Evolutionary conservation across 2,797 vertebrate species (phyloP), one percentile per base, ranked within the genome.

Genomic region (Garrulus glandarius): DNA sequence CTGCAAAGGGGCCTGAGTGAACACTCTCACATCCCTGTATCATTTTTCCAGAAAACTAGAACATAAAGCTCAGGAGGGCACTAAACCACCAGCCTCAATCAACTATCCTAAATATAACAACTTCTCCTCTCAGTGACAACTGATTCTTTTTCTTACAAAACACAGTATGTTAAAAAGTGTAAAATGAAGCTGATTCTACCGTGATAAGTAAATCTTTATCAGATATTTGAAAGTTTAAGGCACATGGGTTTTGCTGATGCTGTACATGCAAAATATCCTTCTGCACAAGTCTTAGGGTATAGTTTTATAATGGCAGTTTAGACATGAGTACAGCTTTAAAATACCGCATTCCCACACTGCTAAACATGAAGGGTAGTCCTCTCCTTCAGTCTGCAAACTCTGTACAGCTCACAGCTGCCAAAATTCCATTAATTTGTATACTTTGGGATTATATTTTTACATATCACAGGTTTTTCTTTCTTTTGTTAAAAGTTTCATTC

Each of bases 401-500:
- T 11, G 14, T 26, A 27, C 6, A 64, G 50, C 13, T 64, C 34
- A 78, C 11, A 68, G 50, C 26, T 53, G 29, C 15, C 21, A 87
- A 55, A 89, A 87, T 52, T 29, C 64, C 57, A 87, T 2, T 2
- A 19, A n/a, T 61, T 39, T 75, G 3, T 29, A 53, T 13, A n/a
- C 15, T 59, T 47, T 39, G n/a, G 37, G 41, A 81, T 89, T 81
- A 55, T 15, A 20, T 57, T 87, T 71, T 93, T 78, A 55, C 15
- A 6, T 64, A 75, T 44, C 37, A 47, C 14, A 91, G 13, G 24
- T 63, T 86, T 93, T 67, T 71, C 23, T 85, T 89, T 80, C 53
- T 87, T 94, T 84, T 82, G 9, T 71, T 96, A 57, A 74, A 93
- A 82, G 53, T 95, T 95, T 41, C 10, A 14, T 95, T 96, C 96